phyloP scores from a whole-genome alignment of 2,888 invertebrate species.

The Drosophila formosana region DNA sequence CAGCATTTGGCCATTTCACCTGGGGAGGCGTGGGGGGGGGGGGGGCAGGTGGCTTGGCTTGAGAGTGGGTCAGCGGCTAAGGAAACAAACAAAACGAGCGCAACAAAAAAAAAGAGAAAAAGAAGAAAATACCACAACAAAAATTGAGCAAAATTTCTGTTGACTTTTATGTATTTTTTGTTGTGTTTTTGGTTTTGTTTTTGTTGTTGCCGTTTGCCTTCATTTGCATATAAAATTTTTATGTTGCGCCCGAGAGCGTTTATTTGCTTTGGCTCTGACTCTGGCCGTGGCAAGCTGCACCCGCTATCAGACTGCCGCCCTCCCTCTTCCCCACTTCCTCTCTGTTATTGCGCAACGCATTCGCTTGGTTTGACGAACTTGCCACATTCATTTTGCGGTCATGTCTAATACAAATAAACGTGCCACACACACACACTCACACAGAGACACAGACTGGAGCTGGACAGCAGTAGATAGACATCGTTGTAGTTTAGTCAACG shows the following conservation, averaged over 20 bases:
- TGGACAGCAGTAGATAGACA: constrained; percentile 21
- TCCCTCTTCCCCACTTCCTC: constrained; percentile 3
- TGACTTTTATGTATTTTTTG: constrained; percentile 53
- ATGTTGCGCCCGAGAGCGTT: constrained; percentile 76
- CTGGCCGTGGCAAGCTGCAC: constrained; percentile 28
- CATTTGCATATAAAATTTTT: constrained; percentile 80
- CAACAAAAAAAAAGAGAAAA: background rate
- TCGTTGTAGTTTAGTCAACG: constrained; percentile 40
- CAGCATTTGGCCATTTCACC: constrained; percentile 37
- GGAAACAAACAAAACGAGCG: constrained; percentile 35
- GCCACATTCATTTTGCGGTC: constrained; percentile 67
- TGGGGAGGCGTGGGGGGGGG: constrained; percentile 16
- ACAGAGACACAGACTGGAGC: constrained; percentile 1
- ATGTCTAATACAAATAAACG: constrained; percentile 59
- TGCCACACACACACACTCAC: constrained; percentile 32
- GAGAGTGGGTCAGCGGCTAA: constrained; percentile 4
- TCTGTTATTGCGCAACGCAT: constrained; percentile 56
- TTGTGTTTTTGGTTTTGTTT: constrained; percentile 5
- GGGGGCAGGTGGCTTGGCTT: background rate
- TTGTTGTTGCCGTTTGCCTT: constrained; percentile 62
- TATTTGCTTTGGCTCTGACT: constrained; percentile 65
- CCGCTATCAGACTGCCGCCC: constrained; percentile 35
- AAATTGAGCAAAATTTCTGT: constrained; percentile 63
- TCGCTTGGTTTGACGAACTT: constrained; percentile 51
- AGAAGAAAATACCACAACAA: constrained; percentile 23